Conservation (phyloP, 2,113 vertebrate genomes). For the Ameiurus melas region DNA sequence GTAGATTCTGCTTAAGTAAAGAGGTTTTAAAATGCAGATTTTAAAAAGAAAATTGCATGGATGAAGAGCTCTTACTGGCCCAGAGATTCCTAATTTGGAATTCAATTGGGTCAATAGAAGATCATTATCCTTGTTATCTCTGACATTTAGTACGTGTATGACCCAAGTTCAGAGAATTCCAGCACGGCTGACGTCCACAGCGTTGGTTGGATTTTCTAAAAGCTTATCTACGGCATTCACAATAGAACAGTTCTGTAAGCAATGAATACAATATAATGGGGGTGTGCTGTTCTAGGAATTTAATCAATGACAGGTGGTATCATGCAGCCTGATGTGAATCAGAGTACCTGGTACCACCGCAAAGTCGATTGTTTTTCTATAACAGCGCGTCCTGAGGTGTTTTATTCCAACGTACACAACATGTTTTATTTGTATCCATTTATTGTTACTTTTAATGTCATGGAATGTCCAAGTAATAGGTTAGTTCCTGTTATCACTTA, state of each 20-base stretch:
- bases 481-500: not conserved
- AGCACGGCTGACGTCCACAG: not conserved
- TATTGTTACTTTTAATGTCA: not conserved
- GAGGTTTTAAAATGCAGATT: not conserved
- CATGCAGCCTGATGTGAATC: not conserved
- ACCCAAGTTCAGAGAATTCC: not conserved
- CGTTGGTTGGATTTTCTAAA: not conserved
- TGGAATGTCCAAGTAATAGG: not conserved
- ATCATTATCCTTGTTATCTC: constrained; percentile 16
- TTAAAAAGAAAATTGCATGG: not conserved
- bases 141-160: constrained; percentile 1
- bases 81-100: constrained; percentile 1
- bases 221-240: not conserved
- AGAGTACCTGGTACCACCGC: not conserved
- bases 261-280: not conserved
- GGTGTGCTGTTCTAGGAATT: not conserved
- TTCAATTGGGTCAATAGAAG: not conserved
- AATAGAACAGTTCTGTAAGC: not conserved
- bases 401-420: not conserved
- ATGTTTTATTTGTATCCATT: not conserved
- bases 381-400: not conserved
- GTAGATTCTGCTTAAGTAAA: constrained; percentile 20
- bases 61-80: not conserved
- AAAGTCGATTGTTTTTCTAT: not conserved
- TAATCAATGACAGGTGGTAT: not conserved